phyloP scores from a whole-genome alignment of 2,797 vertebrate species.

The Coendou prehensilis region DNA sequence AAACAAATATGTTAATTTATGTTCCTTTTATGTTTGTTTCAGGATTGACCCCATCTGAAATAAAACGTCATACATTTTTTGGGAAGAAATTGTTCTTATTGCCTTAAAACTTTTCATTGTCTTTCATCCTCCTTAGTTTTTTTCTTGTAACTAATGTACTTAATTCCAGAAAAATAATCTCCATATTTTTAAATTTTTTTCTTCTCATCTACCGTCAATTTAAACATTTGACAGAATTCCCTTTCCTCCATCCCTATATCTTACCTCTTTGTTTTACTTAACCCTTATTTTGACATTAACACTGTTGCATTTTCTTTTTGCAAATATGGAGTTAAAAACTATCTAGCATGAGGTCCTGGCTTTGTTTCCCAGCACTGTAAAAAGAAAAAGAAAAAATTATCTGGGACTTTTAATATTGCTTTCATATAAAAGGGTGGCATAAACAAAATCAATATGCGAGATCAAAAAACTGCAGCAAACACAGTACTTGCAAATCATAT shows the following conservation, averaged over 20 bases:
- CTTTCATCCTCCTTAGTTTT: conserved; percentile 55
- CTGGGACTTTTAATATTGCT: not conserved
- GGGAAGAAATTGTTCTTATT: not conserved
- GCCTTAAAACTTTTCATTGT: conserved; percentile 44
- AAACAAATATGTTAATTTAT: conserved; percentile 4
- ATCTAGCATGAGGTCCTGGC: not conserved
- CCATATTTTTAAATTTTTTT: conserved; percentile 25
- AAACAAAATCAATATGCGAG: not conserved
- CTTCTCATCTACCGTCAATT: conserved; percentile 49
- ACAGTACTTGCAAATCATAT: not conserved
- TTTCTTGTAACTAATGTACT: conserved; percentile 17
- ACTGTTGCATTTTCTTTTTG: not conserved
- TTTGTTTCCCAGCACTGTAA: not conserved
- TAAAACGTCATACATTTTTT: not conserved
- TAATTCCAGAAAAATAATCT: conserved; percentile 59
- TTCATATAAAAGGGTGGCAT: not conserved
- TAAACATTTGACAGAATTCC: conserved; percentile 46
- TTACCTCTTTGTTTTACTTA: conserved; percentile 12
- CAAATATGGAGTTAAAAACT: not conserved
- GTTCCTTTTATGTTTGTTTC: not conserved
- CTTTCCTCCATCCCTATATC: not conserved
- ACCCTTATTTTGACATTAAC: not conserved
- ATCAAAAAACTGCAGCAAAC: not conserved
- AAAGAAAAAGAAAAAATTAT: not conserved
- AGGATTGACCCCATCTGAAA: not conserved